Percentiles rank a stretch among this genome's conserved stretches.
Conservation (phyloP, 2,113 vertebrate species). For the Tympanuchus pallidicinctus region DNA sequence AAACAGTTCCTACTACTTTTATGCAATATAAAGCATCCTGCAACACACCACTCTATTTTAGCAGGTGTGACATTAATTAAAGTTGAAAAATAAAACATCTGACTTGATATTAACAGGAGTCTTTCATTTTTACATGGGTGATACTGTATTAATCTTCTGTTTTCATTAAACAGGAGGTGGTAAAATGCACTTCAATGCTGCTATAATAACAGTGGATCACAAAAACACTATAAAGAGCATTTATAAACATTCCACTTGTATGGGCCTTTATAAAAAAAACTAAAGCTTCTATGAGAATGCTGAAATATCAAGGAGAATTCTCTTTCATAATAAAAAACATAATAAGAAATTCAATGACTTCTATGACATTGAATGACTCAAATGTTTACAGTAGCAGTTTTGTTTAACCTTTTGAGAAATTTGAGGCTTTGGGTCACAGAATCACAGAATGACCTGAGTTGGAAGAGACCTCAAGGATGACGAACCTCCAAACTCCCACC, state of each 20-base stretch:
- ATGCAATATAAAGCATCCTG: conserved; percentile 7
- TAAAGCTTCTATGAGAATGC: not conserved
- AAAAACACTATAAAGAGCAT: not conserved
- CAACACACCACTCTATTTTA: not conserved
- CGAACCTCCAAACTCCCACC: no score
- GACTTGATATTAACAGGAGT: not conserved
- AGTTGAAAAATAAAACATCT: not conserved
- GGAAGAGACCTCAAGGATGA: no score
- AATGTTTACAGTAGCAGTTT: not conserved
- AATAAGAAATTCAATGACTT: not conserved
- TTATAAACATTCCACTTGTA: not conserved
- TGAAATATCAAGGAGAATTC: not conserved
- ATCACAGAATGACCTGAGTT: no score
- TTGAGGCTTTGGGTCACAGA: not conserved
- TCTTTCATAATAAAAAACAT: not conserved
- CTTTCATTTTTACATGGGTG: not conserved
- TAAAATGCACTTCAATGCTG: not conserved
- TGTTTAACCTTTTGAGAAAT: not conserved
- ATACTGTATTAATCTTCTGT: not conserved
- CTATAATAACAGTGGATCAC: not conserved
- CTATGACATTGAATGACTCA: rapidly evolving
- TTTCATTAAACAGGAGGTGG: not conserved
- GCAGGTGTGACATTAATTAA: not conserved
- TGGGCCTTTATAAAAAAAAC: not conserved
- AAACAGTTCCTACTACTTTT: conserved; percentile 31